A percentile compares a stretch with the other conserved stretches of the same genome.
These are phyloP conservation scores for Brotula barbata DNA, from an alignment of 2,797 vertebrate species.

Conservation along the genomic window DNA sequence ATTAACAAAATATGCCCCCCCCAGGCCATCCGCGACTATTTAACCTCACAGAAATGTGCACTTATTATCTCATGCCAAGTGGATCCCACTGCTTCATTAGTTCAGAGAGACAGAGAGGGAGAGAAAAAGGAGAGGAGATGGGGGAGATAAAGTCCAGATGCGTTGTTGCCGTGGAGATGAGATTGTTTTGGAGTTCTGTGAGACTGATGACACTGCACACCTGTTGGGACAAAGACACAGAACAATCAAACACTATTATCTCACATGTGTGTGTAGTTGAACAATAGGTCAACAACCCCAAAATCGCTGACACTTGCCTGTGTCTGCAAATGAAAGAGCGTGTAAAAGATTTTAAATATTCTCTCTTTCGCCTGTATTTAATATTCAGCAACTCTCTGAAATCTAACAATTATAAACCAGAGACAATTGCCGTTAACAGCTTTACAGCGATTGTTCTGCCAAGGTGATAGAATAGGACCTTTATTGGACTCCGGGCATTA, in stretches of 20 bases:
- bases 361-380: slow-evolving; percentile 3
- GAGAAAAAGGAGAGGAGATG: background rate
- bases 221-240: slow-evolving; percentile 33
- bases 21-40: slow-evolving; percentile 53
- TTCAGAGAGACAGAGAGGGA: background rate
- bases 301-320: slow-evolving; percentile 9
- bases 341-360: no score
- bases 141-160: slow-evolving; percentile 28
- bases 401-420: slow-evolving; percentile 27
- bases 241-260: slow-evolving; percentile 24
- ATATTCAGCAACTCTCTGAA: slow-evolving; percentile 18
- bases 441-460: slow-evolving; percentile 51
- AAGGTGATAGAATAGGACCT: slow-evolving; percentile 40
- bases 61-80: slow-evolving; percentile 45
- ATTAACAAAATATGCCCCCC: no score
- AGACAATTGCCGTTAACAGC: slow-evolving; percentile 20
- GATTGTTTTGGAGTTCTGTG: slow-evolving; percentile 11
- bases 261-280: slow-evolving; percentile 33
- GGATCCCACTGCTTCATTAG: background rate
- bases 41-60: slow-evolving; percentile 50
- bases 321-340: background rate
- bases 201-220: slow-evolving; percentile 39
- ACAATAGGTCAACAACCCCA: slow-evolving; percentile 48
- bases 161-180: slow-evolving; percentile 13
- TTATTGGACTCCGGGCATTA: slow-evolving; percentile 9